Evolutionary conservation across 2,113 vertebrate genomes (phyloP).

Genomic region (Agelaius tricolor): DNA sequence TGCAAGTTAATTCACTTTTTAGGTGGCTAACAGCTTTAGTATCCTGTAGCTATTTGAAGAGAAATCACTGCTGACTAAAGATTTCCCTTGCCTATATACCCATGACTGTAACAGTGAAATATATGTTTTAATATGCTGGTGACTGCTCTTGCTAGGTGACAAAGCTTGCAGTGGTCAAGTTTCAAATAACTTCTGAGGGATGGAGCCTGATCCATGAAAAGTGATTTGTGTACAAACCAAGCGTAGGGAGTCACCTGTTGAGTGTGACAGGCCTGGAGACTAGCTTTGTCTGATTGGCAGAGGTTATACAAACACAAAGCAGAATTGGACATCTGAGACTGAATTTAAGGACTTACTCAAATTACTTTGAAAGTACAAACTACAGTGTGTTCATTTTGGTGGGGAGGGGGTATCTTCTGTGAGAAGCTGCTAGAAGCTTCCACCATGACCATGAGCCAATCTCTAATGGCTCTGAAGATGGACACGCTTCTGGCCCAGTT

Average conservation of each 20-base stretch:
- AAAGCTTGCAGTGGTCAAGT: background rate
- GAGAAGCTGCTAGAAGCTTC: background rate
- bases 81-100: background rate
- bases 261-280: background rate
- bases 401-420: too few species aligned
- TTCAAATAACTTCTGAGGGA: background rate
- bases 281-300: background rate
- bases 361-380: background rate
- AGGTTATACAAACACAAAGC: background rate
- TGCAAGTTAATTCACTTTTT: background rate
- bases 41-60: background rate
- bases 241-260: background rate
- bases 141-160: background rate
- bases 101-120: background rate
- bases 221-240: background rate
- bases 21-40: background rate
- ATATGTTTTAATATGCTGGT: background rate
- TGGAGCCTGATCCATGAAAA: background rate
- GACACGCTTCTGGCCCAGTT: too few species aligned
- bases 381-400: background rate
- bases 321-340: background rate
- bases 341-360: background rate
- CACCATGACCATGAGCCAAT: background rate
- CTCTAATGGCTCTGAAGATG: background rate
- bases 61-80: background rate